These are phyloP conservation scores for Muricea muricata DNA, from an alignment of 92 coral and sea anemone species.

Conservation along the genomic window DNA sequence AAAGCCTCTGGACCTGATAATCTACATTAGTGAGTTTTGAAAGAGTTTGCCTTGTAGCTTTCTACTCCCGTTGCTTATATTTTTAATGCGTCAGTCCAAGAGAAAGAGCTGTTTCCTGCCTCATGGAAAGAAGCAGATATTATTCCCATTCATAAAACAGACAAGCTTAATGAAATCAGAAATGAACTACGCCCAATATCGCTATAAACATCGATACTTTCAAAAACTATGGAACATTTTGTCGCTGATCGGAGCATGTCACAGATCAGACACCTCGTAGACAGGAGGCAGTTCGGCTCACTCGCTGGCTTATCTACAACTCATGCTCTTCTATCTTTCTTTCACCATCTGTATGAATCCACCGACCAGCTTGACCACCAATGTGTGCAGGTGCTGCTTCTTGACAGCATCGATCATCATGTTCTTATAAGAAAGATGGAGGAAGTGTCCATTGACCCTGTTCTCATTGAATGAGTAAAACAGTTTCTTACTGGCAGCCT, in stretches of 20 bases:
- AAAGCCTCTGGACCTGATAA: no score
- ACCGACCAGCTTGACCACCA: conserved; percentile 1
- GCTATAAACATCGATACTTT: neutral
- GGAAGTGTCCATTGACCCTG: neutral
- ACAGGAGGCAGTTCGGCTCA: neutral
- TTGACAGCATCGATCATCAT: neutral
- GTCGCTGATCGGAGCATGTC: neutral
- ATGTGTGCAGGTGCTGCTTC: neutral
- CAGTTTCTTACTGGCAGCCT: neutral
- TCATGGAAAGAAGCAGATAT: conserved; percentile 1
- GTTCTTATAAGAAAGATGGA: neutral
- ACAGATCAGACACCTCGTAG: conserved; percentile 1
- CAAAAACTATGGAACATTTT: neutral
- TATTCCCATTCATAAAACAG: neutral
- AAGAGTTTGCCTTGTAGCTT: neutral
- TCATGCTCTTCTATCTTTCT: neutral
- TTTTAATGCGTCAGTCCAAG: neutral
- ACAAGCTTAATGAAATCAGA: neutral
- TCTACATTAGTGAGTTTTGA: no score
- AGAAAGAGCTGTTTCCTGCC: neutral
- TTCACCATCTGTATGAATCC: neutral
- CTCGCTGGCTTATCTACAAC: neutral
- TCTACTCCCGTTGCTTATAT: neutral
- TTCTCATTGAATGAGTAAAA: neutral
- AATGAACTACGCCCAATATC: neutral